These are phyloP conservation scores for Hemiscyllium ocellatum DNA, from an alignment of 2,113 vertebrate species.

Conservation along the genomic window DNA sequence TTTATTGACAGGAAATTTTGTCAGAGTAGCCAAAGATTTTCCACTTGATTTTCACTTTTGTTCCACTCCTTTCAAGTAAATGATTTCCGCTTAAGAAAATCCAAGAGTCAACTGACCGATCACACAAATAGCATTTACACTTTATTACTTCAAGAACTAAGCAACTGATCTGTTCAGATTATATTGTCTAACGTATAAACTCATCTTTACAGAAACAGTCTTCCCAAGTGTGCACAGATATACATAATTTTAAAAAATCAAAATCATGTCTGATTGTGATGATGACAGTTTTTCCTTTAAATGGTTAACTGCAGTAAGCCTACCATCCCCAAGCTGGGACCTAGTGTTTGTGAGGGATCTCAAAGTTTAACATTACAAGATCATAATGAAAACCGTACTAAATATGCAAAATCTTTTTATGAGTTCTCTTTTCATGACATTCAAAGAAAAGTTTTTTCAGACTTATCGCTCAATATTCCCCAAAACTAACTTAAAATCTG, in stretches of 20 bases:
- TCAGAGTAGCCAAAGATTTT: neutral
- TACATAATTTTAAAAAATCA: neutral
- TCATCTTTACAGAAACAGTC: neutral
- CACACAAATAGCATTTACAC: neutral
- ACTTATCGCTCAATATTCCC: neutral
- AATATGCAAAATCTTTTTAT: neutral
- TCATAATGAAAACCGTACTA: conserved; percentile 9
- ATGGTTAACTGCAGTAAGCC: neutral
- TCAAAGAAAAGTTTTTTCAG: neutral
- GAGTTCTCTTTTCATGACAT: neutral
- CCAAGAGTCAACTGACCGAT: neutral
- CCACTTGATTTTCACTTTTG: neutral
- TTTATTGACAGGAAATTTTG: neutral
- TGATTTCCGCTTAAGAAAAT: neutral
- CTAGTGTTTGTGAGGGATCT: neutral
- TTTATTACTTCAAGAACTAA: neutral
- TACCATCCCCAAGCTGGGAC: neutral
- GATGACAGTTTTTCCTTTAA: neutral
- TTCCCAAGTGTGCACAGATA: neutral
- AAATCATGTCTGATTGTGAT: neutral
- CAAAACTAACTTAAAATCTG: neutral
- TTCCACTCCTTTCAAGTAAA: neutral
- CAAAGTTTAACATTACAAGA: conserved; percentile 13
- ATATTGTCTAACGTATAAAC: neutral
- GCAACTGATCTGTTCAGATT: neutral